phyloP scores from a whole-genome alignment of 2,113 vertebrate genomes.

The Parus major region DNA sequence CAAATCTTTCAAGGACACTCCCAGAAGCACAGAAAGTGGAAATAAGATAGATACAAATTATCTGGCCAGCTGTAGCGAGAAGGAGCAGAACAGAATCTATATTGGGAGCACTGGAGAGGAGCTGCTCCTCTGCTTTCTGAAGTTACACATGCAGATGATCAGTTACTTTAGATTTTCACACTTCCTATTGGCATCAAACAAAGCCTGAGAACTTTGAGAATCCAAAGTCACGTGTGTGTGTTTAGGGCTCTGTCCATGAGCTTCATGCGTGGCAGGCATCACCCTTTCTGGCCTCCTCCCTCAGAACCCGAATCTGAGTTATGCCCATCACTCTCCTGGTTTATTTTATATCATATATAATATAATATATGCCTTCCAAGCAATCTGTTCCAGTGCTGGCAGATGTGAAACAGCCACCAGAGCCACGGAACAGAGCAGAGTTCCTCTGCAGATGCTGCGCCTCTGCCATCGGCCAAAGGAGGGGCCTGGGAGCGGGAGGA shows the following conservation, averaged over 20 bases:
- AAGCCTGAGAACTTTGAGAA: neutral
- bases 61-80: neutral
- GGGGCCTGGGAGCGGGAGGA: neutral
- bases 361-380: neutral
- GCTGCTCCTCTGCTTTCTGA: neutral
- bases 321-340: neutral
- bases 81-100: neutral
- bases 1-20: neutral
- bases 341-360: neutral
- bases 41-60: neutral
- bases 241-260: neutral
- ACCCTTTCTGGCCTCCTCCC: neutral
- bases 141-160: neutral
- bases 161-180: neutral
- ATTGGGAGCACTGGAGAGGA: neutral
- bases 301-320: neutral
- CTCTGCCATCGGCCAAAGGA: fast-evolving
- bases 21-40: neutral
- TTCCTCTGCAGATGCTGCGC: neutral
- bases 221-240: neutral
- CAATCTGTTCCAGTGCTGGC: neutral
- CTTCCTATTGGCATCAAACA: neutral
- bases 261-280: neutral
- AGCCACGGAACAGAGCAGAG: neutral
- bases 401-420: neutral